Evolutionary conservation across 2,888 invertebrate genomes (phyloP).

Genomic region (Idaea straminata): DNA sequence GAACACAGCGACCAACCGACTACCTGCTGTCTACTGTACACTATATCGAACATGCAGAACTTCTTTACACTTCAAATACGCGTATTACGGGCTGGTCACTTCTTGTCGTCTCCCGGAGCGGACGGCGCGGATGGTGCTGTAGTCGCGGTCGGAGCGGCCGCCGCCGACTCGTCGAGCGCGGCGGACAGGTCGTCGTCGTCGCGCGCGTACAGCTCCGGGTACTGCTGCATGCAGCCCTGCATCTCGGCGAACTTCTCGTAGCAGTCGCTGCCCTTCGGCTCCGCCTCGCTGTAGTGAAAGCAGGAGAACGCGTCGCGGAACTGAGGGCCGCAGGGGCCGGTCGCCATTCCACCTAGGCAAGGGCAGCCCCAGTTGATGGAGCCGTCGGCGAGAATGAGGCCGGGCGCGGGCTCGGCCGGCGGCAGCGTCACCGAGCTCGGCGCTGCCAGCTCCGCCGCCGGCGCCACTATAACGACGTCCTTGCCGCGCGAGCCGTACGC

Average conservation of each 20-base stretch:
- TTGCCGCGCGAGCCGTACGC: conserved; percentile 74
- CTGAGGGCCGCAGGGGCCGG: conserved; percentile 96
- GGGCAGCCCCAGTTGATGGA: conserved; percentile 98
- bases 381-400: conserved; percentile 90
- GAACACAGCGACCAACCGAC: too few species aligned
- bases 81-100: too few species aligned
- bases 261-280: conserved; percentile 96
- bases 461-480: conserved; percentile 91
- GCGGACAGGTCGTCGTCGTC: conserved; percentile 80
- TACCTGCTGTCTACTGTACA: too few species aligned
- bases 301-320: conserved; percentile 97
- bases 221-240: conserved; percentile 94
- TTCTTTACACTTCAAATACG: too few species aligned
- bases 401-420: conserved; percentile 87
- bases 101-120: neutral
- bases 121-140: conserved; percentile 14
- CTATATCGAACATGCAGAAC: too few species aligned
- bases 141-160: conserved; percentile 23
- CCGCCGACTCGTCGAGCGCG: conserved; percentile 33
- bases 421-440: conserved; percentile 87
- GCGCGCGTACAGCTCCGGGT: conserved; percentile 91
- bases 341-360: conserved; percentile 98
- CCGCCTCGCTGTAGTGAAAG: conserved; percentile 93
- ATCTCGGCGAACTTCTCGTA: conserved; percentile 93
- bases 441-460: conserved; percentile 87